A percentile compares a stretch with the other conserved stretches of the same genome.
phyloP scores from a whole-genome alignment of 2,113 vertebrate species.

The Indri indri region DNA sequence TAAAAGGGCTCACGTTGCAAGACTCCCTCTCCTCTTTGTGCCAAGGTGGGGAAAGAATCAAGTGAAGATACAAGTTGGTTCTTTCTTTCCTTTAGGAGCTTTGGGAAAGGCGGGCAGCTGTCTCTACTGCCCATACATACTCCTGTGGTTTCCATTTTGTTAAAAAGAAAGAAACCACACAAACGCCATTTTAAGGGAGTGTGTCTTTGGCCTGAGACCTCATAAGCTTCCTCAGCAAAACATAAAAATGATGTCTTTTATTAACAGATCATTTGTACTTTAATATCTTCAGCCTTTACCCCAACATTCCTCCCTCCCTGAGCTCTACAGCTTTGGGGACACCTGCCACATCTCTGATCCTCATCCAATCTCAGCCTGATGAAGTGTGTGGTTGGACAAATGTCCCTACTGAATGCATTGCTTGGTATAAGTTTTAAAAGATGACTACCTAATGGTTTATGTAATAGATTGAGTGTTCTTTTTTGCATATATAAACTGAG shows the following conservation, averaged over 20 bases:
- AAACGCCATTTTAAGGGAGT: not conserved
- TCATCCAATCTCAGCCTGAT: not conserved
- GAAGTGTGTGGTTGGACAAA: not conserved
- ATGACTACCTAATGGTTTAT: not conserved
- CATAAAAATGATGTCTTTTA: not conserved
- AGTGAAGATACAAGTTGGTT: not conserved
- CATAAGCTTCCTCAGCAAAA: not conserved
- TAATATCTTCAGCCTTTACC: not conserved
- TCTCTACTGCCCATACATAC: not conserved
- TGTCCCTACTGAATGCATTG: not conserved
- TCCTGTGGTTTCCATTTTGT: not conserved
- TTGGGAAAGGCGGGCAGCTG: not conserved
- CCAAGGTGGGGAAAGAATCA: not conserved
- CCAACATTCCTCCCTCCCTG: not conserved
- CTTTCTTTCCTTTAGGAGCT: not conserved
- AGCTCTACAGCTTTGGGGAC: not conserved
- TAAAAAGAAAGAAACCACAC: not conserved
- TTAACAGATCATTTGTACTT: not conserved
- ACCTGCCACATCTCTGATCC: rapidly evolving
- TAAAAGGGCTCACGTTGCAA: not conserved
- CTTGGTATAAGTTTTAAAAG: not conserved
- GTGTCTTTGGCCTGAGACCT: not conserved
- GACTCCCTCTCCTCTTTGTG: not conserved
- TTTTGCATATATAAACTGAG: not conserved
- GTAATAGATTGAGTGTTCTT: not conserved